These are phyloP conservation scores for Noctua janthe DNA, from an alignment of 2,888 invertebrate genomes.

Conservation along the genomic window DNA sequence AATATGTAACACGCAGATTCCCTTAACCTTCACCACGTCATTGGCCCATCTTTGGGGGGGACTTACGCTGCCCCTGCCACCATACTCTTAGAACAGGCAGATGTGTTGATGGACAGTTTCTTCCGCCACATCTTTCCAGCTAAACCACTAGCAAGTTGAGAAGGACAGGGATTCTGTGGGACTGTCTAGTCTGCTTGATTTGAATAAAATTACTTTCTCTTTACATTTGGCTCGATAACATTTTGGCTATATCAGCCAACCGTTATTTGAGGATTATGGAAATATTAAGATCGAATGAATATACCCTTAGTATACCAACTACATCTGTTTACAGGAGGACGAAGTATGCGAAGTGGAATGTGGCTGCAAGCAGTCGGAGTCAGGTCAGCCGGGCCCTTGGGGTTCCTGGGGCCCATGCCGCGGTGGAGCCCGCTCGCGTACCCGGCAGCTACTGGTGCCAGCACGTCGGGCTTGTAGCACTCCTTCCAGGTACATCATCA, in stretches of 20 bases:
- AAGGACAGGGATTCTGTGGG: not conserved
- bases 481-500: conserved; percentile 77
- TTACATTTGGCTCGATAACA: not conserved
- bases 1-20: not conserved
- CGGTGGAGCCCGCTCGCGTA: conserved; percentile 84
- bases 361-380: conserved; percentile 79
- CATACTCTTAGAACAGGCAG: not conserved
- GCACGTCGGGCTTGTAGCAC: conserved; percentile 78
- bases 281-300: not conserved
- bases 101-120: not conserved
- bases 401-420: conserved; percentile 86
- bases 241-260: not conserved
- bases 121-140: not conserved
- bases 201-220: not conserved
- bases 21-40: not conserved
- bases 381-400: conserved; percentile 83
- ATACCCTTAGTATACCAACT: not conserved
- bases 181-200: not conserved
- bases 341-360: conserved; percentile 83
- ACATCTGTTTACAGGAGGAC: conserved; percentile 75
- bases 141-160: not conserved
- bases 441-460: conserved; percentile 82
- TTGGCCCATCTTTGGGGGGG: not conserved
- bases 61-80: not conserved
- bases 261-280: not conserved